A percentile compares a stretch with the other conserved stretches of the same genome.
These are phyloP conservation scores for Colistium nudipinnis DNA, from an alignment of 2,113 vertebrate genomes.

Conservation along the genomic window DNA sequence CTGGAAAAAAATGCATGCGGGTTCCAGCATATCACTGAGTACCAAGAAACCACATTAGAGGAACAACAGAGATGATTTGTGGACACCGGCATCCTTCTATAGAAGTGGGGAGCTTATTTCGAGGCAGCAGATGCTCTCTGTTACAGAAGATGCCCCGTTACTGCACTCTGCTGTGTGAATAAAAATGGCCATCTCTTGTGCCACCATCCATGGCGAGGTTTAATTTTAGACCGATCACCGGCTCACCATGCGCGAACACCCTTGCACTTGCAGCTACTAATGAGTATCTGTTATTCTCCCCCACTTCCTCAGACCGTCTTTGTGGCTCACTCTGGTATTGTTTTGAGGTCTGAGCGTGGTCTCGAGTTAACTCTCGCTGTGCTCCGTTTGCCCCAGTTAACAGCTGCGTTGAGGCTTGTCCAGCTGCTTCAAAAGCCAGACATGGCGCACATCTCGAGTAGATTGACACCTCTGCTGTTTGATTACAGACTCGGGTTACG, in stretches of 20 bases:
- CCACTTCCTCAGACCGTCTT: background rate
- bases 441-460: slow-evolving; percentile 8
- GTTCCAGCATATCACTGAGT: slow-evolving; percentile 5
- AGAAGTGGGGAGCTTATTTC: slow-evolving; percentile 31
- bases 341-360: slow-evolving; percentile 1
- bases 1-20: background rate
- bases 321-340: background rate
- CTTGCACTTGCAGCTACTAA: slow-evolving; percentile 61
- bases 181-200: slow-evolving; percentile 55
- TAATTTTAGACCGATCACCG: slow-evolving; percentile 70
- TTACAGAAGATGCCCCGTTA: slow-evolving; percentile 37
- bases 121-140: slow-evolving; percentile 52
- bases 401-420: background rate
- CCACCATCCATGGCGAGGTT: slow-evolving; percentile 59
- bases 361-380: slow-evolving; percentile 2
- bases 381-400: background rate
- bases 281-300: slow-evolving; percentile 39
- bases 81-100: slow-evolving; percentile 14
- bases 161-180: slow-evolving; percentile 50
- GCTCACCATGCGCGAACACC: slow-evolving; percentile 51
- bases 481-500: slow-evolving; percentile 12
- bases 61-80: slow-evolving; percentile 24
- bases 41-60: slow-evolving; percentile 12
- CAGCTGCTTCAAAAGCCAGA: background rate
- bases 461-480: slow-evolving; percentile 41